Conservation (phyloP, 2,797 vertebrate species). For the Periophthalmus magnuspinnatus region DNA sequence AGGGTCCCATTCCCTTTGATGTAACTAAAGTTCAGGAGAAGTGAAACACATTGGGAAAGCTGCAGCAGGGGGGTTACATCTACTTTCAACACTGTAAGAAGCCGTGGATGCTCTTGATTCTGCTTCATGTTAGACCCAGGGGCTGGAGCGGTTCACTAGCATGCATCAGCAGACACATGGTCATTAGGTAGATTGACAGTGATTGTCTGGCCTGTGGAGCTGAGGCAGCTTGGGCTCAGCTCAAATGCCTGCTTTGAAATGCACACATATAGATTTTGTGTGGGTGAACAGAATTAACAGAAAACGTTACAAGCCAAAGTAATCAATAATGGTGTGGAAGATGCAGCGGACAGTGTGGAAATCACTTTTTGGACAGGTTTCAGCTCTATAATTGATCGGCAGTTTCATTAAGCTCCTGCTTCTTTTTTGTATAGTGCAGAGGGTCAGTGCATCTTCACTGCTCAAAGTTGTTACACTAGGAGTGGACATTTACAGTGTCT, state of each 20-base stretch:
- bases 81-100: slow-evolving; percentile 67
- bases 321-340: slow-evolving; percentile 77
- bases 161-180: slow-evolving; percentile 74
- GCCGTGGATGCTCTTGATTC: slow-evolving; percentile 67
- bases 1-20: slow-evolving; percentile 71
- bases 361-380: slow-evolving; percentile 76
- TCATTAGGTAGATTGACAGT: slow-evolving; percentile 80
- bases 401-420: slow-evolving; percentile 51
- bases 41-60: slow-evolving; percentile 58
- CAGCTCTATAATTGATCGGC: slow-evolving; percentile 70
- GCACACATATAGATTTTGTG: slow-evolving; percentile 78
- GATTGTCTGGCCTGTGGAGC: slow-evolving; percentile 72
- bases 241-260: slow-evolving; percentile 71
- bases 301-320: slow-evolving; percentile 74
- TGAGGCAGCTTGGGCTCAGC: slow-evolving; percentile 58
- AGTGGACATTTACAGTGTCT: slow-evolving; percentile 8
- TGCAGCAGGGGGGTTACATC: slow-evolving; percentile 60
- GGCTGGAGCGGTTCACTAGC: slow-evolving; percentile 60
- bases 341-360: slow-evolving; percentile 73
- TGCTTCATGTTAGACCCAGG: slow-evolving; percentile 72
- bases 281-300: slow-evolving; percentile 78
- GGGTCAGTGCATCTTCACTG: slow-evolving; percentile 23
- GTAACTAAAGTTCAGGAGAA: slow-evolving; percentile 69
- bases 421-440: slow-evolving; percentile 27
- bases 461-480: slow-evolving; percentile 12